These are phyloP conservation scores for Taeniopygia guttata DNA, from an alignment of 2,797 vertebrate species.

Conservation along the genomic window DNA sequence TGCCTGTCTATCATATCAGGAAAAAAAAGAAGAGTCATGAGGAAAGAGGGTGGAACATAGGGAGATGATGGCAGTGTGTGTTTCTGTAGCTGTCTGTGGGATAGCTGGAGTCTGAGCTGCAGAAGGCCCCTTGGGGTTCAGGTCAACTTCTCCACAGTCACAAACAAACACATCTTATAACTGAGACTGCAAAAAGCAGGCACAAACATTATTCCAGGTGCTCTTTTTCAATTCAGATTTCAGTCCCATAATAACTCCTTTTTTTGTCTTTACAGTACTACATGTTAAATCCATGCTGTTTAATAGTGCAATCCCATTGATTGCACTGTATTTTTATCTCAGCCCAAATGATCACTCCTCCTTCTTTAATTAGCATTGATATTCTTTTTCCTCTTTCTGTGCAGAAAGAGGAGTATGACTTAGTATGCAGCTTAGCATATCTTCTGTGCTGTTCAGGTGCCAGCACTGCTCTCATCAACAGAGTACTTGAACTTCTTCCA, in stretches of 20 bases:
- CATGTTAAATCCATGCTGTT: not conserved
- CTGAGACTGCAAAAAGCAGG: not conserved
- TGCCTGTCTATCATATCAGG: not conserved
- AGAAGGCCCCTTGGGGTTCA: not conserved
- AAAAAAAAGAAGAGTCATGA: not conserved
- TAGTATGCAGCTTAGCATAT: not conserved
- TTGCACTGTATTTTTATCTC: not conserved
- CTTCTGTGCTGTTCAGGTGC: not conserved
- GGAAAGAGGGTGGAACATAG: not conserved
- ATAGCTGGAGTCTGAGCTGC: not conserved
- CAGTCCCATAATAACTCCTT: not conserved
- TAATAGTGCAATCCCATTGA: not conserved
- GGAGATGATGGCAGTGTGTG: not conserved
- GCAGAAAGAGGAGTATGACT: not conserved
- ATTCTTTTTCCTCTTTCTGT: not conserved
- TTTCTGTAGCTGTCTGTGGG: not conserved
- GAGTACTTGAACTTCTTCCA: conserved; percentile 44
- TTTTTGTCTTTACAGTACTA: not conserved
- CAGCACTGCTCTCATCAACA: not conserved
- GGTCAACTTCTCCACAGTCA: not conserved
- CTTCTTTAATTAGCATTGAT: not conserved
- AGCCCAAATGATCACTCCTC: not conserved
- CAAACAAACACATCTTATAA: not conserved
- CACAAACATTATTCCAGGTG: not conserved
- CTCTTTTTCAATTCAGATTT: not conserved